Evolutionary conservation across 2,113 vertebrate species (phyloP).

Genomic region (Stictonetta naevosa): DNA sequence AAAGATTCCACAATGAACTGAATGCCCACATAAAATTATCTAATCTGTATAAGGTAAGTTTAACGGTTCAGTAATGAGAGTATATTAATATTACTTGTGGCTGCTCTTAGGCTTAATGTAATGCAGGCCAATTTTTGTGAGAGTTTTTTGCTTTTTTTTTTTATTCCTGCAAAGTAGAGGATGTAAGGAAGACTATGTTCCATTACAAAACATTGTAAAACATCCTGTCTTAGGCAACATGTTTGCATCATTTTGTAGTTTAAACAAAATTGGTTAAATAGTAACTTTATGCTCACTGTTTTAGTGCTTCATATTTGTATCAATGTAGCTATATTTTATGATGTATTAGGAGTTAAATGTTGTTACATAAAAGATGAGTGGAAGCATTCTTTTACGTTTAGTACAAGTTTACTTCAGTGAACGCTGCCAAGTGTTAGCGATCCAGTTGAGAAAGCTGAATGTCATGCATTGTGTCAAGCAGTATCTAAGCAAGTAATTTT

Average conservation of each 20-base stretch:
- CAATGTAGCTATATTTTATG: not conserved
- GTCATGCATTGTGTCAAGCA: not conserved
- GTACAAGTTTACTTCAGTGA: not conserved
- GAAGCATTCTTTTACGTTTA: not conserved
- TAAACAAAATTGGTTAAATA: not conserved
- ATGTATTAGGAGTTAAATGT: not conserved
- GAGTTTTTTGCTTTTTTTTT: not conserved
- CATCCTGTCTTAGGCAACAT: not conserved
- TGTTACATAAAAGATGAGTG: not conserved
- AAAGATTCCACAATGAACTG: conserved; percentile 92
- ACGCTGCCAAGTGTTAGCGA: not conserved
- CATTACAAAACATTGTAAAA: not conserved
- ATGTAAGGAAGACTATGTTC: not conserved
- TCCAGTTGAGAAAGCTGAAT: not conserved
- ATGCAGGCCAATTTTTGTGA: not conserved
- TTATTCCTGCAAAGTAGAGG: not conserved
- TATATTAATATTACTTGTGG: not conserved
- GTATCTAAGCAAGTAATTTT: not conserved
- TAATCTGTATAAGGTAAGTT: conserved; percentile 92
- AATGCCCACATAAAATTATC: conserved; percentile 95
- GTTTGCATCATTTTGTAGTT: not conserved
- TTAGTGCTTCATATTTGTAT: not conserved
- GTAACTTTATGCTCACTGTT: not conserved
- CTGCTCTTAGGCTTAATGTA: not conserved
- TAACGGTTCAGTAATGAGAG: fast-evolving